Conservation (phyloP, 1,140 invertebrate species). For the Ylistrum balloti region DNA sequence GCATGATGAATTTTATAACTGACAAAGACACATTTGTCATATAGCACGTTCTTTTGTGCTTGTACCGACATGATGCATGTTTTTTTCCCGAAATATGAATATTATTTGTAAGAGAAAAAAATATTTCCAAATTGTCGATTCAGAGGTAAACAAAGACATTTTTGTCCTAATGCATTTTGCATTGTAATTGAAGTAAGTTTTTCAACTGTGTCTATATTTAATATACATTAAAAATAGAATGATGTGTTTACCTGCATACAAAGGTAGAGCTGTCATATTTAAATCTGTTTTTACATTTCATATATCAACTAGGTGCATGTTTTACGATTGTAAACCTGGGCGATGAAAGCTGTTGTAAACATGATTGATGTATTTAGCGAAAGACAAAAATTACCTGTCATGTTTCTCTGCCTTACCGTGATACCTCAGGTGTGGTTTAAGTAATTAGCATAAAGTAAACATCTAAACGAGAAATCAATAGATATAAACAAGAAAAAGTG, state of each 20-base stretch:
- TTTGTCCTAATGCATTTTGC: slow-evolving; percentile 34
- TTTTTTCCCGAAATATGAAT: not conserved
- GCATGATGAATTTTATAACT: not conserved
- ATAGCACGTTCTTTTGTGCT: not conserved
- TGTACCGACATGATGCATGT: not conserved
- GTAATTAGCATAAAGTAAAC: not conserved
- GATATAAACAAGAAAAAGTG: not conserved
- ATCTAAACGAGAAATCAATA: slow-evolving; percentile 15
- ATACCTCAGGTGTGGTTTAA: not conserved
- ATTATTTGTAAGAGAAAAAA: not conserved
- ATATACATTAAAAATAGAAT: not conserved
- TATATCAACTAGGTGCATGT: slow-evolving; percentile 33
- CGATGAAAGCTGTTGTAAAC: not conserved
- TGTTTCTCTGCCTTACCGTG: not conserved
- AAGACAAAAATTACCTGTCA: slow-evolving; percentile 39
- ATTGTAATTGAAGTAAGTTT: not conserved
- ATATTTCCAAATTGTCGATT: not conserved
- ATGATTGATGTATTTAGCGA: not conserved
- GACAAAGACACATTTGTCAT: not conserved
- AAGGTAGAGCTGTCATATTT: slow-evolving; percentile 18
- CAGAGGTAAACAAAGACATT: slow-evolving; percentile 39
- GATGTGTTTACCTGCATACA: slow-evolving; percentile 26
- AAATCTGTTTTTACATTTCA: slow-evolving; percentile 17
- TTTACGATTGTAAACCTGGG: not conserved
- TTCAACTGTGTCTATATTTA: not conserved